Conservation (phyloP, 2,888 invertebrate genomes). For the Chaitophorus viminalis region DNA sequence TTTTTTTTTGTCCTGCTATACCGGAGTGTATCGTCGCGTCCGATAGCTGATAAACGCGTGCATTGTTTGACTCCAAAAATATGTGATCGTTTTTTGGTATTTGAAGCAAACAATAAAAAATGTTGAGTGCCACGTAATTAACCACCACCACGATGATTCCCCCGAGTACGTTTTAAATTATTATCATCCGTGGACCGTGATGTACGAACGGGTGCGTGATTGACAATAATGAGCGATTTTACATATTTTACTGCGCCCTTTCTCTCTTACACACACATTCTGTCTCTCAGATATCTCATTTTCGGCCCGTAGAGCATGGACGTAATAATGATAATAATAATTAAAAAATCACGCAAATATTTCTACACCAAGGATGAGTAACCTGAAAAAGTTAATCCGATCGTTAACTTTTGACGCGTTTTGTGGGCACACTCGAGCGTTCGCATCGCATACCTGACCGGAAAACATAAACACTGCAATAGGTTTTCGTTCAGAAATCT, state of each 20-base stretch:
- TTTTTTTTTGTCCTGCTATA: background rate
- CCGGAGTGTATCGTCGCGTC: background rate
- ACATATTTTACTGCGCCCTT: background rate
- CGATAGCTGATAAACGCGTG: background rate
- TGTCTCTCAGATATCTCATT: no score
- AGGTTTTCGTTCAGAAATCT: no score
- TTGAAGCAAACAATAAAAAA: background rate
- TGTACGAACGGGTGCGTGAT: background rate
- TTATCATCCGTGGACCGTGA: background rate
- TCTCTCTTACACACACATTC: no score
- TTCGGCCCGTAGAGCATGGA: no score
- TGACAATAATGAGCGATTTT: background rate
- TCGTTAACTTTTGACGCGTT: background rate
- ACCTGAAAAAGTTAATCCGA: background rate
- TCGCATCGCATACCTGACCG: background rate
- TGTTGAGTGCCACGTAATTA: conserved; percentile 1
- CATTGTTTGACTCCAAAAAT: background rate
- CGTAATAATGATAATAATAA: no score
- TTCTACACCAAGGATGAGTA: no score
- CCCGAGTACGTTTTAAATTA: conserved; percentile 5
- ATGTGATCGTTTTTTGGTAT: background rate
- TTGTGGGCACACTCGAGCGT: background rate
- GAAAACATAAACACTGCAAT: no score
- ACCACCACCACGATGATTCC: background rate
- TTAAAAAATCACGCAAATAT: no score